A percentile compares a stretch with the other conserved stretches of the same genome.
Conservation (phyloP, 2,797 vertebrate species). For the Takifugu ocellatus region DNA sequence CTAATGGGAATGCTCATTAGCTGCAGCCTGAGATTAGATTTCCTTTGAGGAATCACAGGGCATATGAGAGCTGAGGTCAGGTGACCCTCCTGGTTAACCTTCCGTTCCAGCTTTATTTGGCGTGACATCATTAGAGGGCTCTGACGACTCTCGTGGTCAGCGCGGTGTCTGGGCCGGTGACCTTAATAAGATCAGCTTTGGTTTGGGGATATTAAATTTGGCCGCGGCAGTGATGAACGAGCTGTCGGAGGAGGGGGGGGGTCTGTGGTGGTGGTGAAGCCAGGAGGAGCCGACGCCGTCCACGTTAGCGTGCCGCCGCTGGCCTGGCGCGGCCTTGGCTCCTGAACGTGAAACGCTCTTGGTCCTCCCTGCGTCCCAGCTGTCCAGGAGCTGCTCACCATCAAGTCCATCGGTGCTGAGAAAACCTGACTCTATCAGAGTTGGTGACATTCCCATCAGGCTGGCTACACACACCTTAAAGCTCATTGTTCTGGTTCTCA, state of each 20-base stretch:
- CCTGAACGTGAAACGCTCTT: too few relatives aligned
- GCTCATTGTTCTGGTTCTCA: background rate
- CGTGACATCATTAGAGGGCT: conserved; percentile 17
- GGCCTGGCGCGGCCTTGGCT: too few relatives aligned
- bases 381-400: too few relatives aligned
- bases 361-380: too few relatives aligned
- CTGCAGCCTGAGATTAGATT: background rate
- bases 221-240: conserved; percentile 24
- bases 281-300: too few relatives aligned
- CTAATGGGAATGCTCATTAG: background rate
- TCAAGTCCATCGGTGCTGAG: too few relatives aligned
- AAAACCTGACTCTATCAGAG: too few relatives aligned
- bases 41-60: background rate
- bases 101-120: conserved; percentile 5
- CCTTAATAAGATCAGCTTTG: conserved; percentile 39
- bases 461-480: background rate
- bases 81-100: conserved; percentile 3
- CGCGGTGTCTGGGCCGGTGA: conserved; percentile 15
- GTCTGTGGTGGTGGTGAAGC: too few relatives aligned
- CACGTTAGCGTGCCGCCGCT: too few relatives aligned
- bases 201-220: conserved; percentile 32
- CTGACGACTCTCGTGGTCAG: conserved; percentile 6
- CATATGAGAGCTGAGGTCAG: too few relatives aligned
- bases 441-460: conserved; percentile 6
- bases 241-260: conserved; percentile 9